These are phyloP conservation scores for Sussaba pulchella DNA, from an alignment of 2,888 invertebrate genomes.

Conservation along the genomic window DNA sequence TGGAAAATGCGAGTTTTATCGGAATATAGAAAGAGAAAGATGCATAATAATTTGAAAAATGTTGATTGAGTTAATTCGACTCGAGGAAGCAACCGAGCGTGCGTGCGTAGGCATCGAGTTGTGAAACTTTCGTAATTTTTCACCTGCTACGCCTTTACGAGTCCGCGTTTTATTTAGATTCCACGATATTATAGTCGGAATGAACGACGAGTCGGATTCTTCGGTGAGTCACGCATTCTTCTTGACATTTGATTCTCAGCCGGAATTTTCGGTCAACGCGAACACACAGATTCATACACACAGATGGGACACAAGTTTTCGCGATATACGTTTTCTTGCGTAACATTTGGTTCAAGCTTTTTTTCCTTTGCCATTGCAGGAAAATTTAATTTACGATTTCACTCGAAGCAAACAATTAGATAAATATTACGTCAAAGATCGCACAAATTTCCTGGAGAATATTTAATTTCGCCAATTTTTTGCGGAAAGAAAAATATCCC, in stretches of 20 bases:
- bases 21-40: background rate
- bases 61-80: background rate
- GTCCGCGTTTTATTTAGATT: background rate
- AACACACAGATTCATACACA: background rate
- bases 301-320: background rate
- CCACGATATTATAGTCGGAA: too few relatives aligned
- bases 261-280: background rate
- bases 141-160: constrained; percentile 9
- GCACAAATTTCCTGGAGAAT: too few relatives aligned
- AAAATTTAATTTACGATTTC: too few relatives aligned
- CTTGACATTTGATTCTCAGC: background rate
- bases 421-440: too few relatives aligned
- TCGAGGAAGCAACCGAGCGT: background rate
- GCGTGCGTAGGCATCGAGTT: constrained; percentile 9
- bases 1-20: background rate
- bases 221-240: background rate
- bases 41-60: background rate
- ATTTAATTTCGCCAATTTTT: too few relatives aligned
- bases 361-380: too few relatives aligned
- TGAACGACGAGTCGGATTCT: background rate
- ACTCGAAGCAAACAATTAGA: too few relatives aligned
- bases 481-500: too few relatives aligned
- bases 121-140: background rate
- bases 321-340: too few relatives aligned
- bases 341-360: too few relatives aligned